Percentiles rank a stretch among this genome's conserved stretches.
These are phyloP conservation scores for Sinodicranocentrus sp. DNA, from an alignment of 2,888 invertebrate genomes.

Conservation along the genomic window DNA sequence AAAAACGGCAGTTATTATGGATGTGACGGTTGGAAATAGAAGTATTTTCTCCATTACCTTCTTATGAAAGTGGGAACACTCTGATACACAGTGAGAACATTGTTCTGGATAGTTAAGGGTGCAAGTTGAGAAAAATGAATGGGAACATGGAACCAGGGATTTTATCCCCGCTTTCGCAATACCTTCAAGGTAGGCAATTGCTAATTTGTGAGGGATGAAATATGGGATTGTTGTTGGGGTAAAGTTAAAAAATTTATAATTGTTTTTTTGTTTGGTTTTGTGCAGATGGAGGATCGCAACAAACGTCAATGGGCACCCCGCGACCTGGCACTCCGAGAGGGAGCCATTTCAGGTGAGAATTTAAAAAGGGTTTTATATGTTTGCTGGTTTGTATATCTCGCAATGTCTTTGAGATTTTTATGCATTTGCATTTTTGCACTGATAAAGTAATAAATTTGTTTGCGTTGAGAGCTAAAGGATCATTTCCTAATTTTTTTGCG, in stretches of 20 bases:
- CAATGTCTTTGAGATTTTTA: too few relatives aligned
- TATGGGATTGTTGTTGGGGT: not conserved
- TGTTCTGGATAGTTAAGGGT: not conserved
- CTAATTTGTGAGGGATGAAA: not conserved
- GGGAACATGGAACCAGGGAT: slow-evolving; percentile 43
- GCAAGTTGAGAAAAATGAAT: slow-evolving; percentile 16
- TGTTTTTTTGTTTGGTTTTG: not conserved
- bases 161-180: slow-evolving; percentile 48
- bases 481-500: not conserved
- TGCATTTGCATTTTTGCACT: too few relatives aligned
- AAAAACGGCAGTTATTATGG: not conserved
- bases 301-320: slow-evolving; percentile 49
- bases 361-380: not conserved
- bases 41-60: not conserved
- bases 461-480: not conserved
- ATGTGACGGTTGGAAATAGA: not conserved
- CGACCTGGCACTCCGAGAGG: slow-evolving; percentile 63
- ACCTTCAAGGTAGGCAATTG: slow-evolving; percentile 19
- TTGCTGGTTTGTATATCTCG: too few relatives aligned
- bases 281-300: slow-evolving; percentile 20
- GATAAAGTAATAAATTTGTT: slow-evolving; percentile 1
- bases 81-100: not conserved
- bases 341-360: slow-evolving; percentile 55
- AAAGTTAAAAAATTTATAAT: not conserved
- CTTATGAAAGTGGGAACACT: not conserved